phyloP scores from a whole-genome alignment of 2,113 vertebrate genomes.

The Anser brachyrhynchus region DNA sequence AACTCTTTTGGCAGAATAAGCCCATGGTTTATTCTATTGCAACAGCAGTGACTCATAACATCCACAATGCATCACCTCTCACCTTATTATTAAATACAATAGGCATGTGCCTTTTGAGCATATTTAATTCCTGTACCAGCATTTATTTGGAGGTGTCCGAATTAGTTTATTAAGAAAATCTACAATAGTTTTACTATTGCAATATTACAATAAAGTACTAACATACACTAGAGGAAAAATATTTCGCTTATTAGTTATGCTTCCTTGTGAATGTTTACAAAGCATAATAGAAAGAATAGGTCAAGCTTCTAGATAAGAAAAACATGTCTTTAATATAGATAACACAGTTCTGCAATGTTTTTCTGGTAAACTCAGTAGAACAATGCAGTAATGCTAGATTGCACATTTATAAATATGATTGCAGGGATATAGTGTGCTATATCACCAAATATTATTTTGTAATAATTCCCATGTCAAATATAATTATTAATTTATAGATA shows the following conservation, averaged over 20 bases:
- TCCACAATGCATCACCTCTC: background rate
- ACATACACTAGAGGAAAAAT: background rate
- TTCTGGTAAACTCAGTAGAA: background rate
- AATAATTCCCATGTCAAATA: background rate
- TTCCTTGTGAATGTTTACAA: background rate
- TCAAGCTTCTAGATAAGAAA: background rate
- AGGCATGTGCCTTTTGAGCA: background rate
- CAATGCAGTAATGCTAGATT: background rate
- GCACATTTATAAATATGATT: background rate
- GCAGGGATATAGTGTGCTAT: background rate
- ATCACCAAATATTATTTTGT: background rate
- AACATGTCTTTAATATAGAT: background rate
- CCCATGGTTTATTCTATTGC: background rate
- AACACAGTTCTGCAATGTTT: background rate
- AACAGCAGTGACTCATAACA: background rate
- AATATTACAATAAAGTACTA: background rate
- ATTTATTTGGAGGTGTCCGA: background rate
- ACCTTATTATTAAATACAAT: background rate
- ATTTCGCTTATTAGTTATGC: background rate
- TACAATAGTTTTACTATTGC: background rate
- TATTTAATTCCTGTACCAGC: background rate
- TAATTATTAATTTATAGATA: background rate
- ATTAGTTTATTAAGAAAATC: background rate
- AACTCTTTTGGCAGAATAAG: background rate
- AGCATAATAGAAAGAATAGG: background rate